Base-by-base conservation (phyloP, 2,888 invertebrate species). In the Lithosia quadra region DNA sequence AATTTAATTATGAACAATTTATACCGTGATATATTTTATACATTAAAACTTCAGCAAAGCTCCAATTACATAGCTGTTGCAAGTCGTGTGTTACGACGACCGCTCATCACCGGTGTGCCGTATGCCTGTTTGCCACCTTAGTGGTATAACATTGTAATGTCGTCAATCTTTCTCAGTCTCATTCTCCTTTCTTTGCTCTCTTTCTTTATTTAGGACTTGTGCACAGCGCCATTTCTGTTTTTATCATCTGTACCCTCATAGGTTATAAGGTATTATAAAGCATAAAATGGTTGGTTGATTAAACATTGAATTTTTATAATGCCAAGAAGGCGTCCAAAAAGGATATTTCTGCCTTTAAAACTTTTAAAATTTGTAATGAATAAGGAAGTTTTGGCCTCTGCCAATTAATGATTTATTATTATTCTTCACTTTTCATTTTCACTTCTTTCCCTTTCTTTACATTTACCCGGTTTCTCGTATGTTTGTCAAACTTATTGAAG, bases 381-480 rank as follows among this genome's bases (percentile, higher is more conserved):
- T n/a, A 49, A n/a, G n/a, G 2, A 49, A 1, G 18, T 49, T n/a
- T 49, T 49, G 49, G n/a, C 49, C 49, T 49, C 49, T 49, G 49
- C 49, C 49, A 49, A n/a, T 1, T n/a, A 49, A 49, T n/a, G 18
- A 49, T 49, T 49, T n/a, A 49, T 49, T 8, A 9, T 49, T 49
- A n/a, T n/a, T 49, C n/a, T n/a, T 49, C 28, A 4, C 5, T 28
- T 28, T 28, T 28, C 2, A 28, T 28, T 28, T 28, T 28, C 49
- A 49, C 49, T 49, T 15, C 5, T 8, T 18, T 49, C n/a, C 5
- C 43, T 43, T 43, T 43, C n/a, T 49, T 49, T n/a, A 49, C 18
- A n/a, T 49, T 49, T 49, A 9, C n/a, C 49, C 49, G 49, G 49
- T 49, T 49, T n/a, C 49, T n/a, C 49, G 49, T n/a, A 43, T 43